Evolutionary conservation across 2,888 invertebrate species (phyloP).

Genomic region (Leptopterna dolabrata): DNA sequence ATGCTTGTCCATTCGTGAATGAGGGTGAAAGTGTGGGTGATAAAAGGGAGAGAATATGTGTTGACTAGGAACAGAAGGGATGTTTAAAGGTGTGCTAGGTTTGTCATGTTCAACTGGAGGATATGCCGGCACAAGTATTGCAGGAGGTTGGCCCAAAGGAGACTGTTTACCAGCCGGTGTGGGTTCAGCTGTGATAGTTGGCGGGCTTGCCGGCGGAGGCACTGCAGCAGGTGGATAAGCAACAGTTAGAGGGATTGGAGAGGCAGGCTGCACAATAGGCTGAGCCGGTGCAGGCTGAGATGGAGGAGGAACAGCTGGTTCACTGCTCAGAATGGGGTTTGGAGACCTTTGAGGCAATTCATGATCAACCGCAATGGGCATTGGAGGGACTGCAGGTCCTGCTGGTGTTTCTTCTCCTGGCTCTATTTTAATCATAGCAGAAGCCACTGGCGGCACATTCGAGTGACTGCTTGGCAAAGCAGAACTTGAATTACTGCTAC

Average conservation of each 20-base stretch:
- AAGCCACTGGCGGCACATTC: constrained; percentile 65
- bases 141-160: constrained; percentile 35
- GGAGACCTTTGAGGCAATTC: constrained; percentile 26
- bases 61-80: constrained; percentile 60
- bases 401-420: constrained; percentile 58
- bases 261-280: constrained; percentile 28
- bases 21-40: constrained; percentile 59
- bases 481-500: not conserved
- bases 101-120: constrained; percentile 61
- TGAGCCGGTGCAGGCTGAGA: not conserved
- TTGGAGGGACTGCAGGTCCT: not conserved
- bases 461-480: constrained; percentile 63
- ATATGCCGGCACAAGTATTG: constrained; percentile 62
- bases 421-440: constrained; percentile 61
- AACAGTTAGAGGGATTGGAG: constrained; percentile 60
- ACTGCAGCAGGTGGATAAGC: constrained; percentile 53
- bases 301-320: constrained; percentile 34
- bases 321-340: constrained; percentile 57
- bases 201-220: constrained; percentile 56
- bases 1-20: constrained; percentile 60
- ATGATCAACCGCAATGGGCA: not conserved
- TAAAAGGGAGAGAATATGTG: constrained; percentile 61
- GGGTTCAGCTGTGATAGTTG: constrained; percentile 53
- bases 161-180: constrained; percentile 43
- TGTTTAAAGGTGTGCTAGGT: constrained; percentile 57